phyloP scores from a whole-genome alignment of 1,140 invertebrate genomes.

The Grapholita molesta region DNA sequence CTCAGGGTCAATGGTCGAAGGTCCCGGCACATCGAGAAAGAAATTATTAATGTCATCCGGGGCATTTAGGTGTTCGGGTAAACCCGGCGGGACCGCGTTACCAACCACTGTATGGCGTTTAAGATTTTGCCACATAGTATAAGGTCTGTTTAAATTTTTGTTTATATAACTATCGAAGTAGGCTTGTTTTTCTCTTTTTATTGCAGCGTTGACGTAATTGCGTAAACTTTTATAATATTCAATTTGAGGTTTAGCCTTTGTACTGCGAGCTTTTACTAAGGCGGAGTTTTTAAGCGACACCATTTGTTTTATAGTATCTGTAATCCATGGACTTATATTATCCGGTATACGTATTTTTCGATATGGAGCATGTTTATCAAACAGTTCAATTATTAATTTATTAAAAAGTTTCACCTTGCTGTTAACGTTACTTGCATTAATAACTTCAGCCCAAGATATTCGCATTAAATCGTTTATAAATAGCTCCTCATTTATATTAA shows the following conservation, averaged over 20 bases:
- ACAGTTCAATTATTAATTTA: slow-evolving; percentile 21
- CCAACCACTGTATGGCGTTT: slow-evolving; percentile 11
- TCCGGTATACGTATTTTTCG: slow-evolving; percentile 20
- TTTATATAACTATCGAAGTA: slow-evolving; percentile 26
- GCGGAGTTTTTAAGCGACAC: slow-evolving; percentile 29
- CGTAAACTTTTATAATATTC: slow-evolving; percentile 25
- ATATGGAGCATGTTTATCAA: slow-evolving; percentile 32
- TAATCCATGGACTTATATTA: slow-evolving; percentile 31
- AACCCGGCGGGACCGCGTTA: neutral
- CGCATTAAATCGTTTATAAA: slow-evolving; percentile 21
- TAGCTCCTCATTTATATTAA: slow-evolving; percentile 10
- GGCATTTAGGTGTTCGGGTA: slow-evolving; percentile 23
- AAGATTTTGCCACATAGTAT: slow-evolving; percentile 27
- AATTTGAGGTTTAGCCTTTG: slow-evolving; percentile 22
- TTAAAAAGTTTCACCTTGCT: slow-evolving; percentile 28
- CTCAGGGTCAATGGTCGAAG: neutral
- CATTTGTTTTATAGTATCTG: slow-evolving; percentile 30
- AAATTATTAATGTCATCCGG: slow-evolving; percentile 25
- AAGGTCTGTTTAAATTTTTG: slow-evolving; percentile 24
- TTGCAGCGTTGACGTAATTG: slow-evolving; percentile 18
- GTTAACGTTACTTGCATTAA: slow-evolving; percentile 16
- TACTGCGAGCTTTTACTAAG: slow-evolving; percentile 15
- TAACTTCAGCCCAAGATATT: slow-evolving; percentile 22
- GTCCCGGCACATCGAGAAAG: slow-evolving; percentile 21
- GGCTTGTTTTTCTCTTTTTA: slow-evolving; percentile 29